Evolutionary conservation across 2,888 invertebrate genomes (phyloP), one percentile per base, ranked within the genome.

Genomic region (Autographa gamma): DNA sequence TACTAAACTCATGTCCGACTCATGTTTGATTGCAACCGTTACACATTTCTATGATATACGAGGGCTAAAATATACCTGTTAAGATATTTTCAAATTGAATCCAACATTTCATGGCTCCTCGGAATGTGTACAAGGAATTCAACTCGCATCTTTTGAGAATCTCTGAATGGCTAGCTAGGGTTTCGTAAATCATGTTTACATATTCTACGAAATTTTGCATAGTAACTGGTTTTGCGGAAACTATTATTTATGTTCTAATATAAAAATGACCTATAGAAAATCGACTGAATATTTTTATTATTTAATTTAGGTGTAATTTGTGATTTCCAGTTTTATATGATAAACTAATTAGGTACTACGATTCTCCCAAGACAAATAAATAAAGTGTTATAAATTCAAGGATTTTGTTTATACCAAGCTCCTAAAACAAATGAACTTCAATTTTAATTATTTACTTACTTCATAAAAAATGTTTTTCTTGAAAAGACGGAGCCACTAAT

Each of bases 31-130:
- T 68, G 76, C 54, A 19, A 34, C 69, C 34, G 56, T 64, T 64
- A 56, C 62, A 62, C 41, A 59, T 52, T 66, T 63, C 31, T 25
- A 19, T 66, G 65, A 73, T 60, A 70, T 38, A 32, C 60, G 34
- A 73, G 63, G 59, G 64, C 71, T 77, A 76, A 80, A 83, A 85
- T 86, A 56, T 75, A 52, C 58, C 73, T 75, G 80, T 84, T 71
- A 74, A 68, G 64, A 79, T 80, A 81, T 75, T 82, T 85, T 85
- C 68, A 86, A 88, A 86, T 86, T 86, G 83, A 80, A 88, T 84
- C 77, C 71, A 80, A 80, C 82, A 84, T 88, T 86, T 86, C 82
- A 85, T 82, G 77, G 76, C 77, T 73, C 67, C 69, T 71, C 60
- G 74, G 81, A 76, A 86, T 77, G 74, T 72, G 77, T 74, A 76